A percentile compares a stretch with the other conserved stretches of the same genome.
phyloP scores from a whole-genome alignment of 2,113 vertebrate genomes.

The Tragelaphus imberbis region DNA sequence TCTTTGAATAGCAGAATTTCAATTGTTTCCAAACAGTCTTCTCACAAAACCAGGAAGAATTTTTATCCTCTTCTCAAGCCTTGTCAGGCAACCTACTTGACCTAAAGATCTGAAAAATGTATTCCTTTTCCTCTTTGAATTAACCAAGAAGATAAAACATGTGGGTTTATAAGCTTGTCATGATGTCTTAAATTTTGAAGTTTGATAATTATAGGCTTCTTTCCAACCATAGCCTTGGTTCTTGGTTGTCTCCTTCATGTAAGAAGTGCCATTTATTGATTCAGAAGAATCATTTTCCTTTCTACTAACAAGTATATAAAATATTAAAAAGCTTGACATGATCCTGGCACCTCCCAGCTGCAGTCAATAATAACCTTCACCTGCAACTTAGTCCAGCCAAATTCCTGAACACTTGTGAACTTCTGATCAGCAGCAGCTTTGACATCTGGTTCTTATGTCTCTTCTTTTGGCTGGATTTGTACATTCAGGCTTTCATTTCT shows the following conservation, averaged over 20 bases:
- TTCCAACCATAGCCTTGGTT: neutral
- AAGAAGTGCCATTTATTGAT: neutral
- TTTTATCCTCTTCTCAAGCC: neutral
- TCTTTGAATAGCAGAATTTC: neutral
- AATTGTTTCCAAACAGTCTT: neutral
- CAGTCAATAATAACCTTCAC: constrained; percentile 25
- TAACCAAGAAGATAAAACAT: neutral
- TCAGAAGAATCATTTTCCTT: neutral
- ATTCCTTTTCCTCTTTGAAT: constrained; percentile 18
- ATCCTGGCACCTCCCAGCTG: neutral
- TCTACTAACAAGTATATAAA: neutral
- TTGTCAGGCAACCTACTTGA: neutral
- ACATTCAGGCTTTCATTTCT: neutral
- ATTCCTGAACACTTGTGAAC: neutral
- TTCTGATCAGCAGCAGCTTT: neutral
- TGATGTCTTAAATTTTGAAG: constrained; percentile 6
- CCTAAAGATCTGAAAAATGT: neutral
- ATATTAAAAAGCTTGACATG: neutral
- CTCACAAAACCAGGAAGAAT: neutral
- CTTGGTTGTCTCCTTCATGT: neutral
- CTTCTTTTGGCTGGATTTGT: neutral
- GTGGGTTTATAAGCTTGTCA: neutral
- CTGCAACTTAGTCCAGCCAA: neutral
- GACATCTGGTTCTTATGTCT: neutral
- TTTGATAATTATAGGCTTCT: neutral